Evolutionary conservation across 2,113 vertebrate genomes (phyloP).

Genomic region (Aegypius monachus): DNA sequence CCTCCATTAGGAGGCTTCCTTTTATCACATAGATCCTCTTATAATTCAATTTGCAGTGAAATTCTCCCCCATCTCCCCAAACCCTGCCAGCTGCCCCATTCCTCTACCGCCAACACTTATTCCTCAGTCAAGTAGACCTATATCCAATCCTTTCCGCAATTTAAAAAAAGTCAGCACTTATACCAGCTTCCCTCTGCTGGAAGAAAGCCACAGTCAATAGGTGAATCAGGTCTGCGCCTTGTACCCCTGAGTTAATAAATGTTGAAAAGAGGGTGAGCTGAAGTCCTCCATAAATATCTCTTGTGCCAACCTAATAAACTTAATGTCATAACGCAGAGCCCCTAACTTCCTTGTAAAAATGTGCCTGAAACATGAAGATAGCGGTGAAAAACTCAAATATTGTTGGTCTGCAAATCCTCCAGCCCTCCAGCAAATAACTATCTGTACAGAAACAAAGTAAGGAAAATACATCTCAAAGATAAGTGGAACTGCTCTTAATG

Average conservation of each 20-base stretch:
- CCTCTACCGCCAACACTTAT: background rate
- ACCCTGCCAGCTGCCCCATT: background rate
- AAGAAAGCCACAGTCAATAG: constrained; percentile 9
- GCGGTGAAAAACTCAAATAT: background rate
- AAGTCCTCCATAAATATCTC: background rate
- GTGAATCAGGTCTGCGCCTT: constrained; percentile 7
- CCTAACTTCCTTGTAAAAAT: background rate
- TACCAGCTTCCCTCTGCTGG: background rate
- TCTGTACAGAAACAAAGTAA: constrained; percentile 9
- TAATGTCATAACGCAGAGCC: background rate
- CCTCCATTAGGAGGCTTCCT: constrained; percentile 52
- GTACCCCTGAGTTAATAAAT: constrained; percentile 18
- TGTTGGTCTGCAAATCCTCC: background rate
- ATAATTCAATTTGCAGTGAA: constrained; percentile 50
- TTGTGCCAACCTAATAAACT: background rate
- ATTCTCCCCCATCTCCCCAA: constrained; percentile 14
- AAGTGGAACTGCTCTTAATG: constrained; percentile 26
- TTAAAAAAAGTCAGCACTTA: background rate
- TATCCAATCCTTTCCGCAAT: background rate
- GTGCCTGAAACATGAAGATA: background rate
- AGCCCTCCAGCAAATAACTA: background rate
- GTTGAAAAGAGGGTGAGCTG: background rate
- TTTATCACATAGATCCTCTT: constrained; percentile 47
- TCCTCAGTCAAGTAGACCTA: background rate
- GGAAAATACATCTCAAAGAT: constrained; percentile 15